Evolutionary conservation across 1,140 invertebrate genomes (phyloP).

Genomic region (Battus philenor): DNA sequence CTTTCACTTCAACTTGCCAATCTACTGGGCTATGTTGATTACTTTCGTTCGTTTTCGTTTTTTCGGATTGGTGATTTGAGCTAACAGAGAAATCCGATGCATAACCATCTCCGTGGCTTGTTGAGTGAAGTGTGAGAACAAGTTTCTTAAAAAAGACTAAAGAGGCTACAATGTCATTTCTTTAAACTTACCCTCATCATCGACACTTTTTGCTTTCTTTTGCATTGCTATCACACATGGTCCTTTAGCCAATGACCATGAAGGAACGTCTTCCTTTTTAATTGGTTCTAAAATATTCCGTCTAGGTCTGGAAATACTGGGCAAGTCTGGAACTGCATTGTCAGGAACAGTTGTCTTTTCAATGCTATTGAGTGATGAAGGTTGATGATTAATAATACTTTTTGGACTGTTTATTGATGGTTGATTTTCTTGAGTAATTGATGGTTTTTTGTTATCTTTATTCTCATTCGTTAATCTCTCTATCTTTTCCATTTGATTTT

Average conservation of each 20-base stretch:
- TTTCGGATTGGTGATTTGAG: too few species aligned
- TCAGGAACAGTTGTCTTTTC: background rate
- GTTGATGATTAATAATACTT: conserved; percentile 19
- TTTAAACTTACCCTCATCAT: conserved; percentile 31
- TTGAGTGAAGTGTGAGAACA: too few species aligned
- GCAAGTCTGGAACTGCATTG: conserved; percentile 30
- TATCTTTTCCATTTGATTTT: conserved; percentile 50
- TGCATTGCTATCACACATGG: conserved; percentile 59
- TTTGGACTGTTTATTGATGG: conserved; percentile 14
- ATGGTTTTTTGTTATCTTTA: conserved; percentile 20
- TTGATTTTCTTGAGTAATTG: conserved; percentile 18
- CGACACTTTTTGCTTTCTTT: conserved; percentile 33
- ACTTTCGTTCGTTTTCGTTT: too few species aligned
- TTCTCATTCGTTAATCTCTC: conserved; percentile 21
- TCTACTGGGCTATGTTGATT: too few species aligned
- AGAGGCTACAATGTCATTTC: too few species aligned
- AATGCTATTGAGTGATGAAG: background rate
- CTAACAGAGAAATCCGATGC: too few species aligned
- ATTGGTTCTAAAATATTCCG: conserved; percentile 70
- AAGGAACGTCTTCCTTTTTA: conserved; percentile 49
- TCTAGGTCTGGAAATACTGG: conserved; percentile 48
- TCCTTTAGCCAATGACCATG: conserved; percentile 68
- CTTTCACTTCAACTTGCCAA: too few species aligned
- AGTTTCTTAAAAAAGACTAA: too few species aligned
- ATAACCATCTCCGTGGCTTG: too few species aligned